These are phyloP conservation scores for Diorhabda sublineata DNA, from an alignment of 1,140 invertebrate species.

Conservation along the genomic window DNA sequence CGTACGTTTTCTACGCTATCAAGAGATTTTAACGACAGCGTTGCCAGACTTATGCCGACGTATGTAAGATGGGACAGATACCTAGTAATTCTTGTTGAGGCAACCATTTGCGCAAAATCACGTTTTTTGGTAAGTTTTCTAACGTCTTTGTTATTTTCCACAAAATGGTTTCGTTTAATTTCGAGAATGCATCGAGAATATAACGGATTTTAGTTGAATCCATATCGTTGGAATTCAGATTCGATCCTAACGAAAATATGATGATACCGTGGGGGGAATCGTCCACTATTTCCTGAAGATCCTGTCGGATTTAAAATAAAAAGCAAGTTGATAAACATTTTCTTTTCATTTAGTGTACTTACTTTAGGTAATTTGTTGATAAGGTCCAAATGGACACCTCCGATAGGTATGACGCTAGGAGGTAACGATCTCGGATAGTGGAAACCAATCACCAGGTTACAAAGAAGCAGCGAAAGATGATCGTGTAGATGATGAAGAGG, in stretches of 20 bases:
- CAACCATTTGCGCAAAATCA: conserved; percentile 50
- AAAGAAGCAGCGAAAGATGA: conserved; percentile 36
- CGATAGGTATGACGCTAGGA: conserved; percentile 54
- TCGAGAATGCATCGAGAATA: conserved; percentile 47
- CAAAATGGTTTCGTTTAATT: conserved; percentile 50
- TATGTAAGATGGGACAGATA: conserved; percentile 24
- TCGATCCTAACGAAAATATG: conserved; percentile 51
- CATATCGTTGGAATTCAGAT: conserved; percentile 48
- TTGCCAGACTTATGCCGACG: too few species aligned
- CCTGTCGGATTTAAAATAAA: conserved; percentile 36
- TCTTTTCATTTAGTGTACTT: conserved; percentile 12
- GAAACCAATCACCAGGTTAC: conserved; percentile 48
- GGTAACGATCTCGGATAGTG: conserved; percentile 47
- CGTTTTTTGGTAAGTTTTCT: conserved; percentile 49
- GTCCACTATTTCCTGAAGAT: conserved; percentile 49
- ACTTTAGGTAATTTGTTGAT: conserved; percentile 33
- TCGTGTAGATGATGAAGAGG: conserved; percentile 23
- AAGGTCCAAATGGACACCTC: conserved; percentile 51
- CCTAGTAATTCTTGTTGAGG: conserved; percentile 59
- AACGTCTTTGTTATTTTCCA: conserved; percentile 54
- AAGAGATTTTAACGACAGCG: too few species aligned
- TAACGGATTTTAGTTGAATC: conserved; percentile 40
- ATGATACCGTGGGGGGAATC: conserved; percentile 48
- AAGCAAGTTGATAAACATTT: conserved; percentile 28
- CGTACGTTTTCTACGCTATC: too few species aligned